Conservation (phyloP, 2,888 invertebrate genomes). For the Trimorus sp. region DNA sequence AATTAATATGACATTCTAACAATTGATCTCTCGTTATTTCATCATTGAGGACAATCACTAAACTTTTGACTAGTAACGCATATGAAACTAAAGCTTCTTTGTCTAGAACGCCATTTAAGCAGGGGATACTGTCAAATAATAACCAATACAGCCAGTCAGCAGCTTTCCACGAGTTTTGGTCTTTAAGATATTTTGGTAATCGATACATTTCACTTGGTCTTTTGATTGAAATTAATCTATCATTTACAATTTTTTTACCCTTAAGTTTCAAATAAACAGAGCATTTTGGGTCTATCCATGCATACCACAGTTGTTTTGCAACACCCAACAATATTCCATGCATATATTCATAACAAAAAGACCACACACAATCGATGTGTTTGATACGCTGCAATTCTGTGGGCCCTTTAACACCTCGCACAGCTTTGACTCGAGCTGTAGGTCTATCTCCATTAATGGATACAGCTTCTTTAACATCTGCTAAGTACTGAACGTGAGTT, state of each 20-base stretch:
- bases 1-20: constrained; percentile 53
- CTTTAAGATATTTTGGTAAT: constrained; percentile 32
- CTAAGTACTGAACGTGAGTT: background rate
- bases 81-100: constrained; percentile 37
- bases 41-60: constrained; percentile 13
- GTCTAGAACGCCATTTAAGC: constrained; percentile 40
- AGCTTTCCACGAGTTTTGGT: constrained; percentile 35
- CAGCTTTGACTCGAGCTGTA: background rate
- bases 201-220: constrained; percentile 54
- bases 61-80: constrained; percentile 38
- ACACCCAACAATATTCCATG: background rate
- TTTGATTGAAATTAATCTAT: constrained; percentile 36
- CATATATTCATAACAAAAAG: background rate
- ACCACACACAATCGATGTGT: background rate
- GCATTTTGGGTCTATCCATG: constrained; percentile 34
- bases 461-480: background rate
- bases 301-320: constrained; percentile 40
- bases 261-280: constrained; percentile 1
- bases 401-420: background rate
- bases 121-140: constrained; percentile 48
- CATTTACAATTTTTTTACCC: background rate
- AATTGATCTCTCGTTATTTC: constrained; percentile 47
- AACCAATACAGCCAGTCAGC: constrained; percentile 46
- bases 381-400: background rate
- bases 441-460: background rate